Evolutionary conservation across 2,797 vertebrate genomes (phyloP).

Genomic region (Bradypus variegatus): DNA sequence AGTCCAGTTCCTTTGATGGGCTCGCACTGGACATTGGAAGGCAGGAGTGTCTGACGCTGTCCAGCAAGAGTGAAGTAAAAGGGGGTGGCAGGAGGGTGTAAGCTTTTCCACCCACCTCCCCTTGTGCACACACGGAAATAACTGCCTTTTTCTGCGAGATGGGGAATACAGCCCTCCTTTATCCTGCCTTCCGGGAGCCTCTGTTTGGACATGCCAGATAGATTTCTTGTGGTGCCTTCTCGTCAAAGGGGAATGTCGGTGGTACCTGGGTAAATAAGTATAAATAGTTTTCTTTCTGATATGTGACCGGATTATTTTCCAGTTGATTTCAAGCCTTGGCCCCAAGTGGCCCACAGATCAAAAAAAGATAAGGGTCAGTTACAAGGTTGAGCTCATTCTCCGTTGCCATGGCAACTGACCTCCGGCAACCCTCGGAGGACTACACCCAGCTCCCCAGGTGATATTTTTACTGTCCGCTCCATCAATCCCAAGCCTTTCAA

Average conservation of each 20-base stretch:
- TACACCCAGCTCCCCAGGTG: slow-evolving; percentile 81
- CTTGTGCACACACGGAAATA: fast-evolving
- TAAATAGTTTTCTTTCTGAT: slow-evolving; percentile 79
- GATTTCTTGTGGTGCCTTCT: not conserved
- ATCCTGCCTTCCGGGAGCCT: not conserved
- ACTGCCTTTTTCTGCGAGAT: not conserved
- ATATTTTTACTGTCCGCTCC: slow-evolving; percentile 78
- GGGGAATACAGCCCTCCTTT: not conserved
- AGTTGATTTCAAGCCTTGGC: slow-evolving; percentile 80
- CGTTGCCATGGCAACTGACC: slow-evolving; percentile 97
- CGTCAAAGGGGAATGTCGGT: slow-evolving; percentile 46
- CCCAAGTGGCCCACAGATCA: slow-evolving; percentile 81
- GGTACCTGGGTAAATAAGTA: slow-evolving; percentile 75
- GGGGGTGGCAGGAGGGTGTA: fast-evolving
- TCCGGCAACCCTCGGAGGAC: slow-evolving; percentile 88
- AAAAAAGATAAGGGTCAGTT: slow-evolving; percentile 93
- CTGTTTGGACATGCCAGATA: fast-evolving
- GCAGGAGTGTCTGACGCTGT: not conserved
- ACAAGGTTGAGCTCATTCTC: slow-evolving; percentile 87
- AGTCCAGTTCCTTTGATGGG: not conserved
- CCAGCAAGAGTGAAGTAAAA: not conserved
- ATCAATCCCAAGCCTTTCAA: slow-evolving; percentile 84
- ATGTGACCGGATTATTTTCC: slow-evolving; percentile 83
- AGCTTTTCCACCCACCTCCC: not conserved
- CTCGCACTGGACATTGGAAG: not conserved